Percentiles rank a stretch among this genome's conserved stretches.
These are phyloP conservation scores for Calameuta filiformis DNA, from an alignment of 2,888 invertebrate species.

Conservation along the genomic window DNA sequence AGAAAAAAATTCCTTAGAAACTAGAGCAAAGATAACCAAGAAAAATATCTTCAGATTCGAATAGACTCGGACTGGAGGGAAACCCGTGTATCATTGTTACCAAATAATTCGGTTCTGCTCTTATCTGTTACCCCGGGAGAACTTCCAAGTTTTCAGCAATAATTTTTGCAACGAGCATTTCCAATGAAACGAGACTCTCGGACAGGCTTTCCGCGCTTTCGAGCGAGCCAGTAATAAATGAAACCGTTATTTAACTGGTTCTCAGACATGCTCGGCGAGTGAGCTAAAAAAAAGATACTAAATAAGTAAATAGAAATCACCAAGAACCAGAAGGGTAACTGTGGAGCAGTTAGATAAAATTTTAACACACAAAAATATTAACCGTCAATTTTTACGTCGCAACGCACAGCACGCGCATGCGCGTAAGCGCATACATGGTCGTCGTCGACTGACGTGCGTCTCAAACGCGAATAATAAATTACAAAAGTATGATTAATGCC, in stretches of 20 bases:
- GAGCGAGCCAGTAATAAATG: neutral
- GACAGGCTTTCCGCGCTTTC: neutral
- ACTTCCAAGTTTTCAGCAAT: neutral
- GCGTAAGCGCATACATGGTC: neutral
- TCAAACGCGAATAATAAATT: neutral
- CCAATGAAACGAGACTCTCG: neutral
- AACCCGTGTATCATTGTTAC: neutral
- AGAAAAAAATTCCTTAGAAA: neutral
- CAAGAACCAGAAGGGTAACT: no score
- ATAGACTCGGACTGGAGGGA: neutral
- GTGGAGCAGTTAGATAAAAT: no score
- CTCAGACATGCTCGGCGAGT: neutral
- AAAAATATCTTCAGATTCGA: neutral
- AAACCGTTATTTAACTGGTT: neutral
- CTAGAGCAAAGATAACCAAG: neutral
- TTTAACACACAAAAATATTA: no score
- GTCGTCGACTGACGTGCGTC: neutral
- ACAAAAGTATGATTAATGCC: neutral
- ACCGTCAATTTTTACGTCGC: neutral
- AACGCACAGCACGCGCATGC: neutral
- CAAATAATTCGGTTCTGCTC: neutral
- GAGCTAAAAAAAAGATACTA: neutral
- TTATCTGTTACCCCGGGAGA: neutral
- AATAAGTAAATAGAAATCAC: neutral
- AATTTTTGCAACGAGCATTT: neutral